These are phyloP conservation scores for Erpobdella octoculata DNA, from an alignment of 2,888 invertebrate species.

Conservation along the genomic window DNA sequence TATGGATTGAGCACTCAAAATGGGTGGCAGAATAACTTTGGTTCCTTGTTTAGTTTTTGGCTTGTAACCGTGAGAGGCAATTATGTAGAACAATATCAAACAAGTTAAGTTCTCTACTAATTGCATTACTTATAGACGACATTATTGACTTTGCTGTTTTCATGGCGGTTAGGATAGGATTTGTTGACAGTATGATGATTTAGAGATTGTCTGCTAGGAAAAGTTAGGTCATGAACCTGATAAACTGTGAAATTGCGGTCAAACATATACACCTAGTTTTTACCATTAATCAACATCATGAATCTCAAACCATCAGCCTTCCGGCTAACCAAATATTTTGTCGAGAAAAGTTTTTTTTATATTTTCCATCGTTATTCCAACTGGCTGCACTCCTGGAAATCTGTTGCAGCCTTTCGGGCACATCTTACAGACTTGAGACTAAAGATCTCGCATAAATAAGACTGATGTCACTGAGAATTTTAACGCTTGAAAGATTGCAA, in stretches of 20 bases:
- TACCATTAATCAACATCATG: constrained; percentile 86
- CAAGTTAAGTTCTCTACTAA: too few relatives aligned
- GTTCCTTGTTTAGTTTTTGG: too few relatives aligned
- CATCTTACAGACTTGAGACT: constrained; percentile 66
- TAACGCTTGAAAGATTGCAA: constrained; percentile 69
- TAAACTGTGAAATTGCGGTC: constrained; percentile 88
- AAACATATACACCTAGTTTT: constrained; percentile 78
- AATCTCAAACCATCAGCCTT: constrained; percentile 95
- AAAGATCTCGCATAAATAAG: constrained; percentile 63
- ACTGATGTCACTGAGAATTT: constrained; percentile 61
- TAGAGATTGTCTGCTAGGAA: constrained; percentile 69
- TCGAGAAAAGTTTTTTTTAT: constrained; percentile 65
- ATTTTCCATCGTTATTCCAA: constrained; percentile 84
- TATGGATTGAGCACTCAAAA: too few relatives aligned
- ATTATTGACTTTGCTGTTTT: too few relatives aligned
- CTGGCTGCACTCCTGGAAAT: constrained; percentile 94
- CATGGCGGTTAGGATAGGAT: too few relatives aligned
- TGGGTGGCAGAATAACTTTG: too few relatives aligned
- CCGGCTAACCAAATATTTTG: constrained; percentile 93
- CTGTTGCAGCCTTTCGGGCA: constrained; percentile 72
- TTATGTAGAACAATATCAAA: too few relatives aligned
- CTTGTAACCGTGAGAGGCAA: too few relatives aligned
- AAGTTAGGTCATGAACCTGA: constrained; percentile 70
- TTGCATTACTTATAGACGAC: too few relatives aligned
- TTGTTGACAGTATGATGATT: constrained; percentile 64